Base-by-base conservation (phyloP, 2,888 invertebrate species). In the Hydrotaea diabolus region DNA sequence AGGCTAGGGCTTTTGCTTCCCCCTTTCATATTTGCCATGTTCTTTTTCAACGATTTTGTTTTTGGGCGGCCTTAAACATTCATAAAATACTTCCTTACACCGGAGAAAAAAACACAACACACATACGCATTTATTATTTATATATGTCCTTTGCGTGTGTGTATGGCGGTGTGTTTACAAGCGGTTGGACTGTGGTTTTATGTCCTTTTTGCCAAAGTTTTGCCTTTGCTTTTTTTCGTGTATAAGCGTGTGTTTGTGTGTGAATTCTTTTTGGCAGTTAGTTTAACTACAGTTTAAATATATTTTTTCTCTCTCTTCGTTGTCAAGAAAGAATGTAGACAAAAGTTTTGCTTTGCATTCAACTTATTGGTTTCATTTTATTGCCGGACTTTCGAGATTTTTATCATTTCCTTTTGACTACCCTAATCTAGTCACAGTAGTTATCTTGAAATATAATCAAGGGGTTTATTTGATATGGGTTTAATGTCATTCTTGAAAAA, bases 231-330 rank as follows among this genome's bases (percentile, higher is more conserved):
- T 13, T 23, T 21, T 55, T 21, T n/a, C n/a, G n/a, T n/a, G n/a
- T n/a, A n/a, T n/a, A n/a, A n/a, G n/a, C 13, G 4, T 39, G 2
- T 21, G 13, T 15, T 59, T 59, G 23, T 55, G 23, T 31, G 31
- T 31, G 7, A 26, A 59, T 59, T 11, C 13, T 21, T 59, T 2
- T 59, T 8, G 26, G 19, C 55, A 55, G 21, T 5, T 11, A 55
- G 55, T 59, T 59, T 59, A 59, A 59, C 59, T 26, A 59, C 59
- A 59, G 26, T 59, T 59, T 59, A 59, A 23, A 59, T 23, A 59
- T 23, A 15, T 26, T 59, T 59, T 59, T 23, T 55, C 1, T n/a
- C 8, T 3, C 0, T 23, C 19, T 26, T 26, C 26, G 1, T 59
- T 59, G 13, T 57, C 15, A 26, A 11, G 59, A 0, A 11, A 59